Conservation (phyloP, 64 coral and sea anemone species). For the Anthopleura sola region DNA sequence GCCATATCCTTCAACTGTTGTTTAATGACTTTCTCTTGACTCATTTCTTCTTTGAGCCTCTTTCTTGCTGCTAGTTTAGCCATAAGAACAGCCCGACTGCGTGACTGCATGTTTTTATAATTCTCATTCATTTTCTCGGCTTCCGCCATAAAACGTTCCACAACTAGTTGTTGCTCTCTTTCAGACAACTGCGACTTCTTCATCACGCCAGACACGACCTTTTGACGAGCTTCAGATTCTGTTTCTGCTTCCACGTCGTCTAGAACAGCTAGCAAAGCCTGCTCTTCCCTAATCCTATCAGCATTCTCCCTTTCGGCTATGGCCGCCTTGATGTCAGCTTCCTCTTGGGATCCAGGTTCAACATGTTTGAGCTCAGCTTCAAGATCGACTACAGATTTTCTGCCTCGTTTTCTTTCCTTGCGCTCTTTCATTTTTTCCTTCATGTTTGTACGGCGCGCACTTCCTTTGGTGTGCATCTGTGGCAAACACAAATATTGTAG, state of each 20-base stretch:
- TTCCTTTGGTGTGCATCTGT: slow-evolving; percentile 63
- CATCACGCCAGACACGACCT: slow-evolving; percentile 63
- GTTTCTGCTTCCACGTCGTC: slow-evolving; percentile 63
- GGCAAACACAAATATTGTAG: too few relatives aligned
- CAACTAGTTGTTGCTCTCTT: slow-evolving; percentile 57
- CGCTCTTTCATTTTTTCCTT: slow-evolving; percentile 93
- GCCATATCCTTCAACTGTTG: slow-evolving; percentile 75
- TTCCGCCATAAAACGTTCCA: slow-evolving; percentile 66
- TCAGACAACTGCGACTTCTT: slow-evolving; percentile 71
- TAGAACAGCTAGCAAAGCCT: slow-evolving; percentile 40
- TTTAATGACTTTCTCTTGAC: slow-evolving; percentile 86
- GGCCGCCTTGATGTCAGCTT: slow-evolving; percentile 59
- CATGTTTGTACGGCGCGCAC: slow-evolving; percentile 63
- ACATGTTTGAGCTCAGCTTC: slow-evolving; percentile 69
- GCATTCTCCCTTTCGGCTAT: slow-evolving; percentile 60
- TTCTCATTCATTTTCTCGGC: slow-evolving; percentile 60
- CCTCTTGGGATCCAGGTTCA: slow-evolving; percentile 64
- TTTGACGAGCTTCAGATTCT: slow-evolving; percentile 37
- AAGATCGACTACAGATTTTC: slow-evolving; percentile 64
- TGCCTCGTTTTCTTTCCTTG: slow-evolving; percentile 61
- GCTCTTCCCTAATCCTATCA: slow-evolving; percentile 67
- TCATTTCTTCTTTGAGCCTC: slow-evolving; percentile 74
- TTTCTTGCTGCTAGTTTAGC: slow-evolving; percentile 88
- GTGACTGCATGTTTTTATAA: slow-evolving; percentile 55
- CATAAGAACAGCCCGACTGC: slow-evolving; percentile 65